Conservation (phyloP, 1,140 invertebrate genomes). For the Oncopodura yosiiana region DNA sequence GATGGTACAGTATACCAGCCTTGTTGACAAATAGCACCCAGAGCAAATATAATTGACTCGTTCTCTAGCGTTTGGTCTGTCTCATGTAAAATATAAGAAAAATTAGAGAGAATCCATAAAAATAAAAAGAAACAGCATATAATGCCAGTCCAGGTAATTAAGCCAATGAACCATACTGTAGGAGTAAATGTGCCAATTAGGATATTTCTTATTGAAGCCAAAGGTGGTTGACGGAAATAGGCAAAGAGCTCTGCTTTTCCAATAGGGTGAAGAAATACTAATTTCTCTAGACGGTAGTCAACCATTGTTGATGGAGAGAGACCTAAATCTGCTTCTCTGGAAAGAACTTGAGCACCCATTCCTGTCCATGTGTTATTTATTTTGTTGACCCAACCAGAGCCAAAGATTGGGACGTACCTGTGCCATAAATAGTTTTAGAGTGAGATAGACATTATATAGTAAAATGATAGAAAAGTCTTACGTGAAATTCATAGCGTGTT, state of each 20-base stretch:
- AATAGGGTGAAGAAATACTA: constrained; percentile 4
- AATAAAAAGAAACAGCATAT: neutral
- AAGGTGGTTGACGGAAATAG: constrained; percentile 43
- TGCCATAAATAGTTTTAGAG: neutral
- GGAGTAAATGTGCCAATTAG: constrained; percentile 12
- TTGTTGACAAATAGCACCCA: too few relatives aligned
- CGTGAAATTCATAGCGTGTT: constrained; percentile 10
- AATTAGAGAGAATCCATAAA: neutral
- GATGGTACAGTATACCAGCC: constrained; percentile 17
- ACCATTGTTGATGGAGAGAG: neutral
- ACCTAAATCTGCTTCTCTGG: constrained; percentile 7
- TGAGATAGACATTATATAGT: neutral
- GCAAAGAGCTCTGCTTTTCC: constrained; percentile 17
- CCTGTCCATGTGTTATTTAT: constrained; percentile 12
- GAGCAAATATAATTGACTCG: too few relatives aligned
- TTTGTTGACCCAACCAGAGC: constrained; percentile 13
- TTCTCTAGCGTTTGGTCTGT: too few relatives aligned
- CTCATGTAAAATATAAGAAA: too few relatives aligned
- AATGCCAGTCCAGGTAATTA: constrained; percentile 8
- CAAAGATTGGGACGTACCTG: constrained; percentile 3
- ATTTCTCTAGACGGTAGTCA: neutral
- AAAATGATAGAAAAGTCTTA: neutral
- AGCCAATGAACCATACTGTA: constrained; percentile 9
- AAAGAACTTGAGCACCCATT: constrained; percentile 7
- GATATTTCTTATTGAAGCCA: constrained; percentile 42